Conservation (phyloP, 2,113 vertebrate species). For the Cyprinodon variegatus region DNA sequence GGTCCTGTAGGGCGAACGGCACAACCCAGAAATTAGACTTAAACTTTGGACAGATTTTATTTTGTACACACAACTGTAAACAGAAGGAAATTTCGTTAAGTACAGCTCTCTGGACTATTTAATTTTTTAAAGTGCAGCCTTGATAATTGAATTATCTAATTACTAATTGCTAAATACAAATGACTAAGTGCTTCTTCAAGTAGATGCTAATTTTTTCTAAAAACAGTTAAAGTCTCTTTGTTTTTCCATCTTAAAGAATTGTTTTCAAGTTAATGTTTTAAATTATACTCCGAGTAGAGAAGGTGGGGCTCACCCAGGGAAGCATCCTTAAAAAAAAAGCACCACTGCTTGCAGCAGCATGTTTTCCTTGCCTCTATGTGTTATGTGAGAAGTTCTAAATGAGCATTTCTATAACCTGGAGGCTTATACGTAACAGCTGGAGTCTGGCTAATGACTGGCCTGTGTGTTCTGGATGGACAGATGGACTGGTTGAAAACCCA, state of each 20-base stretch:
- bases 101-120: too few relatives aligned
- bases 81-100: too few relatives aligned
- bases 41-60: too few relatives aligned
- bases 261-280: background rate
- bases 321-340: background rate
- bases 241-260: background rate
- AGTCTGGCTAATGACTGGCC: slow-evolving; percentile 55
- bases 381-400: slow-evolving; percentile 12
- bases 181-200: too few relatives aligned
- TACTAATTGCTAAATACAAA: too few relatives aligned
- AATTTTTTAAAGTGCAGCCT: too few relatives aligned
- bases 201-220: background rate
- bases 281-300: background rate
- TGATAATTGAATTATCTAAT: too few relatives aligned
- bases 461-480: slow-evolving; percentile 69
- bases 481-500: slow-evolving; percentile 63
- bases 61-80: too few relatives aligned
- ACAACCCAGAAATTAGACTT: too few relatives aligned
- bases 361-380: background rate
- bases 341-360: background rate
- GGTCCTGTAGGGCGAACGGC: too few relatives aligned
- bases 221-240: background rate
- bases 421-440: slow-evolving; percentile 61
- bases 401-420: slow-evolving; percentile 33
- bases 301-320: background rate